Conservation (phyloP, 2,113 vertebrate genomes). For the Nycticorax nycticorax region DNA sequence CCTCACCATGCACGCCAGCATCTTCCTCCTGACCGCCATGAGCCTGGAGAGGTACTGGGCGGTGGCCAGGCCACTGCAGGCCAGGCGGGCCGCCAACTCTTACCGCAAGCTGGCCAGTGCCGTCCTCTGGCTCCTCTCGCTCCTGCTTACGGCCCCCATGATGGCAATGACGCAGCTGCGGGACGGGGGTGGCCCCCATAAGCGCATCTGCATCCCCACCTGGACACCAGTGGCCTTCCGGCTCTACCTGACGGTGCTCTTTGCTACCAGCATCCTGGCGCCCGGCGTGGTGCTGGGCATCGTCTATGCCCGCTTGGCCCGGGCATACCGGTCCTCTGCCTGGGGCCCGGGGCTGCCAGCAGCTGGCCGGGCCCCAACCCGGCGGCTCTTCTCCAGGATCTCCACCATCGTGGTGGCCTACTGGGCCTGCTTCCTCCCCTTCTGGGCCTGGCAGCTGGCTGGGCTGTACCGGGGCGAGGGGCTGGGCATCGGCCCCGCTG, state of each 20-base stretch:
- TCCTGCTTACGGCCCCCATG: conserved; percentile 82
- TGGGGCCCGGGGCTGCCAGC: neutral
- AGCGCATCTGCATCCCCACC: conserved; percentile 83
- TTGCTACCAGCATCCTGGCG: conserved; percentile 77
- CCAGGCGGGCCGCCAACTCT: conserved; percentile 2
- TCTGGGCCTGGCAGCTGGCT: conserved; percentile 88
- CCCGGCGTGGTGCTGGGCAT: conserved; percentile 77
- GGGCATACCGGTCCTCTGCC: conserved; percentile 50
- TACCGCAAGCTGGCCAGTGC: conserved; percentile 59
- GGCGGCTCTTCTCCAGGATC: conserved; percentile 77
- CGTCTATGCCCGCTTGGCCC: conserved; percentile 72
- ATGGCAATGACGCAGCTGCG: conserved; percentile 82
- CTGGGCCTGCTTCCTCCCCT: conserved; percentile 88
- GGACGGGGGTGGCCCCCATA: conserved; percentile 62
- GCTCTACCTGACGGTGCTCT: conserved; percentile 80
- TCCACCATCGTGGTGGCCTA: conserved; percentile 80
- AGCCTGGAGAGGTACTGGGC: conserved; percentile 86
- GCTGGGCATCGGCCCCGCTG: conserved; percentile 64
- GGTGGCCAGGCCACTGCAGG: conserved; percentile 74
- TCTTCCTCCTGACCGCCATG: conserved; percentile 83
- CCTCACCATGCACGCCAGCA: conserved; percentile 87
- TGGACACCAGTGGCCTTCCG: conserved; percentile 80
- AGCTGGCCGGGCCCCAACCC: conserved; percentile 42
- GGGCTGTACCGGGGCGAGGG: conserved; percentile 71
- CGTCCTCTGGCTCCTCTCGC: conserved; percentile 74